Percentiles rank a stretch among this genome's conserved stretches.
Conservation (phyloP, 37 sponge, comb jelly and placozoan species). For the Mnemiopsis leidyi region DNA sequence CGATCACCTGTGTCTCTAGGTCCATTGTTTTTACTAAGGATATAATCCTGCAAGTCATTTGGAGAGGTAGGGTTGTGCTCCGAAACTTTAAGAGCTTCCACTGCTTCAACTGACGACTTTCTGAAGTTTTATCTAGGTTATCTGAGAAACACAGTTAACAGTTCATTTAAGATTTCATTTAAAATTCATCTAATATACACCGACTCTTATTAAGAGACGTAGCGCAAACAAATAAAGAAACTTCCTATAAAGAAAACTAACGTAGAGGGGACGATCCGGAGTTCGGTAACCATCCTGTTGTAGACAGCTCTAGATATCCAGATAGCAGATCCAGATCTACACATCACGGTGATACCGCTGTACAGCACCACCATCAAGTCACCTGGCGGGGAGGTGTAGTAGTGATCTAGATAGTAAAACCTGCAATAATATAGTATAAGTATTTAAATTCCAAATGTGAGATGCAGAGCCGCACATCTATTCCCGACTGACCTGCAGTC, state of each 20-base stretch:
- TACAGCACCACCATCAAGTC: constrained; percentile 58
- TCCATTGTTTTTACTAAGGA: constrained; percentile 42
- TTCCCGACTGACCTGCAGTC: constrained; percentile 21
- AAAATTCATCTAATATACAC: no score
- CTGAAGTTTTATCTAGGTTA: background rate
- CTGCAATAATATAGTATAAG: no score
- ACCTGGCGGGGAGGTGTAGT: background rate
- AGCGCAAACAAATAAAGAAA: no score
- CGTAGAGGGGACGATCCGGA: constrained; percentile 34
- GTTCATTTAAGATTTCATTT: no score
- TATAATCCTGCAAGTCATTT: background rate
- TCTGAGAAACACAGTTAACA: no score
- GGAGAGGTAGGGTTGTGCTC: constrained; percentile 47
- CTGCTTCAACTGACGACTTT: constrained; percentile 51
- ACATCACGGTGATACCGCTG: constrained; percentile 62
- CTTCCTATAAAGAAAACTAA: no score
- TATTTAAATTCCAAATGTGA: no score
- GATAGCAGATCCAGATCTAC: constrained; percentile 11
- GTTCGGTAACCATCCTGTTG: constrained; percentile 60
- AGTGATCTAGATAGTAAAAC: no score
- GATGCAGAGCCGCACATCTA: no score
- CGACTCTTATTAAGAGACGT: no score
- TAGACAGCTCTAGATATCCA: constrained; percentile 29
- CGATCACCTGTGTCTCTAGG: constrained; percentile 1
- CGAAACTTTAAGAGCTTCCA: constrained; percentile 26